Percentiles rank a stretch among this genome's conserved stretches.
Evolutionary conservation across 2,797 vertebrate genomes (phyloP).

Genomic region (Semotilus atromaculatus): DNA sequence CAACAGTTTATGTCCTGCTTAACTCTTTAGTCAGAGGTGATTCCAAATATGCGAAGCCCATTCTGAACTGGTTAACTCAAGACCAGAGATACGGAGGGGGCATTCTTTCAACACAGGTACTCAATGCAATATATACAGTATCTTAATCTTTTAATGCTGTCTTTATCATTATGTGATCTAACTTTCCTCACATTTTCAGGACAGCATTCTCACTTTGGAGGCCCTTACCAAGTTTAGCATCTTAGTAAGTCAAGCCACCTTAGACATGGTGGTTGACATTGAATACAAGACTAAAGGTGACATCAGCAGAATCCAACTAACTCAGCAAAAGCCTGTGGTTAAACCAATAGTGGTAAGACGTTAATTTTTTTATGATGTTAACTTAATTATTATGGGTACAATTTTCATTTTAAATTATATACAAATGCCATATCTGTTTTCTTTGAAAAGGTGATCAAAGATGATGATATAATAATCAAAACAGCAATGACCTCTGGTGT

Average conservation of each 20-base stretch:
- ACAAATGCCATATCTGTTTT: background rate
- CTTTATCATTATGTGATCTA: constrained; percentile 2
- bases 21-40: constrained; percentile 78
- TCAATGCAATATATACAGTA: background rate
- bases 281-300: constrained; percentile 74
- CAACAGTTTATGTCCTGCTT: constrained; percentile 87
- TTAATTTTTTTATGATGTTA: background rate
- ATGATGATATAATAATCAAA: constrained; percentile 79
- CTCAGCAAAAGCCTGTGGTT: constrained; percentile 74
- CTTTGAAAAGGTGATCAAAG: constrained; percentile 74
- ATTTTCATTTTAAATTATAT: background rate
- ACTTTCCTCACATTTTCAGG: constrained; percentile 73
- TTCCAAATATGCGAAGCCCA: constrained; percentile 78
- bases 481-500: constrained; percentile 83
- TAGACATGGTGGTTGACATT: constrained; percentile 82
- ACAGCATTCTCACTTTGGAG: constrained; percentile 86
- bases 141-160: background rate
- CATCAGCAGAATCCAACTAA: constrained; percentile 73
- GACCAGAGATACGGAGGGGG: constrained; percentile 88
- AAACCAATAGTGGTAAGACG: constrained; percentile 77
- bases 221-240: constrained; percentile 83
- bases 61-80: constrained; percentile 88
- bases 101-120: constrained; percentile 88
- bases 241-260: constrained; percentile 64
- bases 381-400: too few relatives aligned